Evolutionary conservation across 1,140 invertebrate species (phyloP).

Genomic region (Philopotamus ludificatus): DNA sequence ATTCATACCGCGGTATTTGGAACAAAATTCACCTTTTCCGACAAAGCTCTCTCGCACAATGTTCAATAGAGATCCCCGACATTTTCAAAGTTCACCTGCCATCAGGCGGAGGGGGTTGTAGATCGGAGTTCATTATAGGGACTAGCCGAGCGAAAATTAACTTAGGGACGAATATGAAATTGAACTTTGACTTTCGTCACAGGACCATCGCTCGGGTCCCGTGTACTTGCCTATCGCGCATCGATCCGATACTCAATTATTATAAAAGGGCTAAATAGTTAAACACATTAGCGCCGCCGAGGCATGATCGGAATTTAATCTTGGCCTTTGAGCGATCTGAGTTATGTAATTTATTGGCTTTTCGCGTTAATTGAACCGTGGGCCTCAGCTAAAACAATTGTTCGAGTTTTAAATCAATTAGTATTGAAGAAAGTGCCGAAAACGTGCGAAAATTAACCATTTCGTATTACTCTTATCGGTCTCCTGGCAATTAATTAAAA

Average conservation of each 20-base stretch:
- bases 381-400: no score
- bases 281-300: not conserved
- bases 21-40: not conserved
- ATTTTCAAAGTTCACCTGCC: not conserved
- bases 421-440: no score
- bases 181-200: not conserved
- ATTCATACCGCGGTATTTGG: no score
- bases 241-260: not conserved
- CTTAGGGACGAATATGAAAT: not conserved
- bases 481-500: no score
- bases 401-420: no score
- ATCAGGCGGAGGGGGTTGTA: no score
- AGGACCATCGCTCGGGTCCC: not conserved
- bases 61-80: not conserved
- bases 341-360: no score
- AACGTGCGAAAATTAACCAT: no score
- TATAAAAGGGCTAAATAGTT: not conserved
- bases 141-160: conserved; percentile 4
- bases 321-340: not conserved
- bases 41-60: not conserved
- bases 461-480: no score
- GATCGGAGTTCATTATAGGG: conserved; percentile 6
- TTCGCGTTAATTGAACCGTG: no score
- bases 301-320: not conserved
- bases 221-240: not conserved